phyloP scores from a whole-genome alignment of 2,888 invertebrate species.

The Barypeithes pellucidus region DNA sequence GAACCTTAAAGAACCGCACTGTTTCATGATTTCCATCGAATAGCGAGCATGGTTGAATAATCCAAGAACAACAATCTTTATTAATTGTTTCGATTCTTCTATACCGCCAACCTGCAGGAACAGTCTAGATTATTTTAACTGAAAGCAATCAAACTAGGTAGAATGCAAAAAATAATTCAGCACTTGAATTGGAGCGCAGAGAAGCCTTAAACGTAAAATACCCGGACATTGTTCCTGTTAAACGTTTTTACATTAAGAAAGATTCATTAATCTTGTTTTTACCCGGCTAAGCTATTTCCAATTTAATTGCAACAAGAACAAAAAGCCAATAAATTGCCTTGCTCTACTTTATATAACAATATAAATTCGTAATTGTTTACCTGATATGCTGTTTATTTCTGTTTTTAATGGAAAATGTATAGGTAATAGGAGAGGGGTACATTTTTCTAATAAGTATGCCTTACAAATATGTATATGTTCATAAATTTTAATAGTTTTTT shows the following conservation, averaged over 20 bases:
- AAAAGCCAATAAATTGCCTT: slow-evolving; percentile 16
- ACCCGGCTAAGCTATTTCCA: background rate
- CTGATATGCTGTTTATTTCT: background rate
- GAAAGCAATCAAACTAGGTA: background rate
- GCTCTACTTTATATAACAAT: background rate
- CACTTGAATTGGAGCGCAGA: background rate
- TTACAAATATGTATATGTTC: too few relatives aligned
- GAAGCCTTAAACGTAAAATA: slow-evolving; percentile 4
- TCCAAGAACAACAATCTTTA: too few relatives aligned
- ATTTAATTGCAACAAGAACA: slow-evolving; percentile 14
- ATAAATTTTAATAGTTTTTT: too few relatives aligned
- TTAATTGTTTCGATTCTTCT: too few relatives aligned
- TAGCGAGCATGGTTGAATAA: too few relatives aligned
- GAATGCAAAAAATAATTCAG: background rate
- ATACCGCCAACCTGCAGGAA: too few relatives aligned
- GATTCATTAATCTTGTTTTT: slow-evolving; percentile 16
- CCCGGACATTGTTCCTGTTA: slow-evolving; percentile 5
- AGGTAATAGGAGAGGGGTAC: too few relatives aligned
- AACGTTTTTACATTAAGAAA: slow-evolving; percentile 14
- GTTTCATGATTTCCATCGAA: too few relatives aligned
- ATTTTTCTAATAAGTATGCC: too few relatives aligned
- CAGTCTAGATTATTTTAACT: too few relatives aligned
- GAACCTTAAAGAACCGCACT: too few relatives aligned
- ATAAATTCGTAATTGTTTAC: slow-evolving; percentile 13
- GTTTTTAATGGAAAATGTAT: too few relatives aligned